Base-by-base conservation (phyloP, 2,797 vertebrate species). In the Limosa lapponica region DNA sequence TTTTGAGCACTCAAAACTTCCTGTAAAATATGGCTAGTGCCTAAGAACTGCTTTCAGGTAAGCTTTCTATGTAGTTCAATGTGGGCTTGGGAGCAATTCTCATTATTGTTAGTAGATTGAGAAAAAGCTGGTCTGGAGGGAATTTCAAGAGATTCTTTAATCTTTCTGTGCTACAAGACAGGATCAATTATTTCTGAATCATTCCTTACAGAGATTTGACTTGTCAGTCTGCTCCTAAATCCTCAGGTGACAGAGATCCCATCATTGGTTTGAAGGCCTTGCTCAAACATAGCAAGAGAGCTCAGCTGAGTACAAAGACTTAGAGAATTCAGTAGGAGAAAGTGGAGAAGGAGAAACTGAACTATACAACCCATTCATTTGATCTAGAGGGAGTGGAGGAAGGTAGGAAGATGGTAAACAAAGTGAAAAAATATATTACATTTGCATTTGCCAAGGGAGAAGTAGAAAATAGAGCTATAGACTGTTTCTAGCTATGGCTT, bases 171-270 rank as follows among this genome's bases (percentile, higher is more conserved):
- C 55, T 89, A 13, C 39, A 84, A 86, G 66, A 61, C 49, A 91
- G 19, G 57, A 93, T 87, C 78, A 87, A 71, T 95, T 85, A 74
- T 83, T 88, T 95, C 75, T 64, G 55, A 93, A 67, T 85, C 28
- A 20, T 83, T 91, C 36, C 24, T 86, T 81, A 37, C 43, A 83
- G 72, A 67, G 25, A 81, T 91, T 94, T 92, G 44, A 64, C 82
- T 80, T 84, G 71, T 94, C 74, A 89, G 64, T 62, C 57, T 80
- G 30, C 72, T 92, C 8, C 43, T 82, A 86, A 95, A 87, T 83
- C 54, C 43, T 86, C 28, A 36, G 62, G 36, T 92, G 73, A 55
- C 72, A 69, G 59, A 80, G 80, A 84, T 86, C 70, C 24, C 51
- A 41, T 89, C 59, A 37, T 2, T 86, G 80, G 16, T 82, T 67